phyloP scores from a whole-genome alignment of 2,113 vertebrate genomes.

The Apaloderma vittatum region DNA sequence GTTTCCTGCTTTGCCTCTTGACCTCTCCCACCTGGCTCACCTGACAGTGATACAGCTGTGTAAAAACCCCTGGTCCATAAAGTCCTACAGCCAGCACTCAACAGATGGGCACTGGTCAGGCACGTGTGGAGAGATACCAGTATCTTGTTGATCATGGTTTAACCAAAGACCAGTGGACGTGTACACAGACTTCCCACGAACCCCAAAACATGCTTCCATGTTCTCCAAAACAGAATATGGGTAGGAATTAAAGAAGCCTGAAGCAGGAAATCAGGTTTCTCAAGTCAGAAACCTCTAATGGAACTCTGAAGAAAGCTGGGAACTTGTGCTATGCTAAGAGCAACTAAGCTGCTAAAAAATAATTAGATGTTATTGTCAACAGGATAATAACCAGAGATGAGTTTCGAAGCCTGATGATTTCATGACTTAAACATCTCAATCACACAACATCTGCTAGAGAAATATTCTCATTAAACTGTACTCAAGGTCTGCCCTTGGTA shows the following conservation, averaged over 20 bases:
- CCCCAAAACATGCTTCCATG: neutral
- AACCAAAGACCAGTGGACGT: neutral
- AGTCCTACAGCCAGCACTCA: neutral
- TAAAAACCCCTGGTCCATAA: neutral
- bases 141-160: neutral
- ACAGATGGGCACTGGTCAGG: neutral
- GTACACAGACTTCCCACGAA: neutral
- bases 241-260: neutral
- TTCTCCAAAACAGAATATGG: neutral
- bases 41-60: neutral
- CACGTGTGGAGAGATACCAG: neutral
- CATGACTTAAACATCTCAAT: slow-evolving; percentile 6
- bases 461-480: neutral
- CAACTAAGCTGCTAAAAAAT: neutral
- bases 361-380: neutral
- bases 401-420: slow-evolving; percentile 17
- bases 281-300: neutral
- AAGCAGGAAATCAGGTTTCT: neutral
- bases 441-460: neutral
- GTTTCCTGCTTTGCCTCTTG: neutral
- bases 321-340: neutral
- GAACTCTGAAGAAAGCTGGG: neutral
- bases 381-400: neutral
- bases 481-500: neutral
- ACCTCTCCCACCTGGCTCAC: neutral